Evolutionary conservation across 2,888 invertebrate genomes (phyloP).

Genomic region (Habroteleia sp.): DNA sequence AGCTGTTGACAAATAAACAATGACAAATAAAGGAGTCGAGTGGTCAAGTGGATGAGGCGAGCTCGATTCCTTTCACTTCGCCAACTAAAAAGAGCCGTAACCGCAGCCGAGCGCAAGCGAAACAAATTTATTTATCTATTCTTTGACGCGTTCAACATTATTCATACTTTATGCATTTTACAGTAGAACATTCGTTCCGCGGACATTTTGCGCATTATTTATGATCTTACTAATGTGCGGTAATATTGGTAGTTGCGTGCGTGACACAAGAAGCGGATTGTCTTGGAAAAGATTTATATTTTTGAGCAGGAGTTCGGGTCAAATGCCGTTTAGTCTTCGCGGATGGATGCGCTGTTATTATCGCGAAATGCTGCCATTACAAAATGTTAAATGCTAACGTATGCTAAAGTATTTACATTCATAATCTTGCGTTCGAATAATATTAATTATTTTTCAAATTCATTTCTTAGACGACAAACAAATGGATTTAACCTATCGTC

Average conservation of each 20-base stretch:
- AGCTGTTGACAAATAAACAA: conserved; percentile 71
- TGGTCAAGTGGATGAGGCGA: conserved; percentile 71
- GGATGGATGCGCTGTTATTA: neutral
- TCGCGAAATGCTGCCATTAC: neutral
- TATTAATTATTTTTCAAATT: too few species aligned
- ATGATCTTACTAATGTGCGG: conserved; percentile 34
- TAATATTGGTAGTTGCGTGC: conserved; percentile 29
- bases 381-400: too few species aligned
- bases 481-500: too few species aligned
- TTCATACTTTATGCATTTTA: conserved; percentile 30
- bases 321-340: neutral
- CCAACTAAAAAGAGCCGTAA: conserved; percentile 13
- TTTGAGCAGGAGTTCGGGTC: neutral
- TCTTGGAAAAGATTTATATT: conserved; percentile 18
- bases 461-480: too few species aligned
- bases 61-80: conserved; percentile 45
- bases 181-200: conserved; percentile 22
- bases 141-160: conserved; percentile 23
- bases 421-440: too few species aligned
- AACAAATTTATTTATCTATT: conserved; percentile 48
- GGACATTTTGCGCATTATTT: conserved; percentile 30
- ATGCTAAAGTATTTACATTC: too few species aligned
- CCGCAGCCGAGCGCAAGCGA: conserved; percentile 11
- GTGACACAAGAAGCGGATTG: conserved; percentile 28
- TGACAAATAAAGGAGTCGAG: conserved; percentile 74